Base-by-base conservation (phyloP, 2,797 vertebrate genomes). In the Anolis apletophallus region DNA sequence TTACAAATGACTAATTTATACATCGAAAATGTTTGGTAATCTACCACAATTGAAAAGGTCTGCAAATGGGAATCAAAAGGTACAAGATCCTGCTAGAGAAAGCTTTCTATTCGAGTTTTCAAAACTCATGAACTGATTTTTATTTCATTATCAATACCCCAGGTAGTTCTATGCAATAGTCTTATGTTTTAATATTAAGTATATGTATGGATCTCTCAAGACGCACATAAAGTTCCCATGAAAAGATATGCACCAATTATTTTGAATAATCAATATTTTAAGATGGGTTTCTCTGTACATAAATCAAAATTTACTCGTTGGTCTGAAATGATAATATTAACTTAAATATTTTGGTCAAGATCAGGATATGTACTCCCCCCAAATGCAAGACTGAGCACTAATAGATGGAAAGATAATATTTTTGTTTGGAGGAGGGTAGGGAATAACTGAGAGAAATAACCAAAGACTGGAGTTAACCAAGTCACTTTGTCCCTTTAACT, bases 381-480 rank as follows among this genome's bases (percentile, higher is more conserved):
- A 85, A 57, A 61, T 59, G 34, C 29, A 81, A 12, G 71, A 23
- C 72, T 85, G 40, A 75, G 46, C 21, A 46, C 54, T 36, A 52
- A 80, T 68, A 40, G 68, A 50, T 1, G 34, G 67, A 40, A 34
- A 68, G 77, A 68, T 69, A 85, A 19, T 29, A 72, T 84, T 10
- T 81, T 71, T 1, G 74, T 81, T 64, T 90, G 46, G 32, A 78
- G 13, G 71, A 57, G 61, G 68, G 40, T 61, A 54, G 40, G 82
- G 84, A 80, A 23, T 77, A 61, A 59, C 14, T 64, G 29, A 61
- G 21, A 61, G 46, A 40, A 61, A 80, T 71, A 23, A 72, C 40
- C 46, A 81, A 69, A 68, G 21, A 71, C n/a, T 59, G 32, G 55
- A 91, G 40, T 86, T 79, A 89, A 83, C 83, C 50, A 85, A 89